Percentiles rank a stretch among this genome's conserved stretches.
Evolutionary conservation across 1,140 invertebrate species (phyloP).

Genomic region (Bombyx mandarina): DNA sequence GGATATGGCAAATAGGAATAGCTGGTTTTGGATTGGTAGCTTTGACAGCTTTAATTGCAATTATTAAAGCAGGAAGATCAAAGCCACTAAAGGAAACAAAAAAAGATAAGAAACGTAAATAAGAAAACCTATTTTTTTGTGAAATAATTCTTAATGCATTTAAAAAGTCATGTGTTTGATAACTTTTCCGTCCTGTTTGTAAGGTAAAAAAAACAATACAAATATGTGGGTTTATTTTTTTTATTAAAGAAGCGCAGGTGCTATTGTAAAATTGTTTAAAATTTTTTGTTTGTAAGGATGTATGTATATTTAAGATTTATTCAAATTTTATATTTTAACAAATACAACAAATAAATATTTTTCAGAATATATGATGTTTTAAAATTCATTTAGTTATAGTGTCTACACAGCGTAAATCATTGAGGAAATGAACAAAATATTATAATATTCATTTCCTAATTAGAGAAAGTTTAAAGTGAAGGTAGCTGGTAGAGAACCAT

Average conservation of each 20-base stretch:
- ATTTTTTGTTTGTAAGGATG: neutral
- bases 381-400: too few relatives aligned
- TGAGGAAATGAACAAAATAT: too few relatives aligned
- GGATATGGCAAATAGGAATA: slow-evolving; percentile 77
- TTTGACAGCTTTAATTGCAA: slow-evolving; percentile 69
- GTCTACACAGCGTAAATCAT: too few relatives aligned
- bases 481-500: too few relatives aligned
- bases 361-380: too few relatives aligned
- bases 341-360: too few relatives aligned
- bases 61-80: slow-evolving; percentile 66
- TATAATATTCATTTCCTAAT: too few relatives aligned
- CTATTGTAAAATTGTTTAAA: neutral
- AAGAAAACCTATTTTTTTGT: slow-evolving; percentile 6
- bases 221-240: neutral
- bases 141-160: neutral
- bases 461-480: too few relatives aligned
- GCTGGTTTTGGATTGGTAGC: slow-evolving; percentile 73
- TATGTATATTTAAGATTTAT: too few relatives aligned
- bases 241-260: neutral
- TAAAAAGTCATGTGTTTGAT: neutral
- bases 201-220: neutral
- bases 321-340: too few relatives aligned
- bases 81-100: slow-evolving; percentile 63
- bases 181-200: neutral
- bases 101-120: slow-evolving; percentile 72